These are phyloP conservation scores for Rallus crepitans DNA, from an alignment of 2,797 vertebrate species.

Conservation along the genomic window DNA sequence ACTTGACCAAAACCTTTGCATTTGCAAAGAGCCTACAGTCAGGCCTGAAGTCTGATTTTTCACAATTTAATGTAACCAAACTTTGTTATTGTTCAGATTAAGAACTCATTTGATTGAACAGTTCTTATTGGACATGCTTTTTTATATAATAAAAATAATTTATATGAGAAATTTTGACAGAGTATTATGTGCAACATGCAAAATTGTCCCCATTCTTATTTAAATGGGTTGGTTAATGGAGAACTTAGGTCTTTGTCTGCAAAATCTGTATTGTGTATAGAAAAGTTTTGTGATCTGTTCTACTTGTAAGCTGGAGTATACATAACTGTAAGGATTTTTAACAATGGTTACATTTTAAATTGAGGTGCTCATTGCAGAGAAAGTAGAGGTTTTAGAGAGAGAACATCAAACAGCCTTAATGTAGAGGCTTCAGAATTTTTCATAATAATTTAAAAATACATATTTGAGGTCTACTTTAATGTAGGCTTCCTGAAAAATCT, in stretches of 20 bases:
- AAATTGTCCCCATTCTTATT: not conserved
- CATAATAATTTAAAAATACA: not conserved
- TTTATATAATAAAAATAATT: not conserved
- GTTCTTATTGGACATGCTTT: not conserved
- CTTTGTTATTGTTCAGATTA: not conserved
- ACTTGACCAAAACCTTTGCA: not conserved
- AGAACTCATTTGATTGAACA: not conserved
- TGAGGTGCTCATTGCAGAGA: not conserved
- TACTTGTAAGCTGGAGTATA: not conserved
- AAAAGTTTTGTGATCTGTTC: not conserved
- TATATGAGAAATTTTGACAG: not conserved
- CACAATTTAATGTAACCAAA: not conserved
- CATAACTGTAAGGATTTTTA: not conserved
- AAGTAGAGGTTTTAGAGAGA: not conserved
- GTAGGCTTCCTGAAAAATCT: not conserved
- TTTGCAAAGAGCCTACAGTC: not conserved
- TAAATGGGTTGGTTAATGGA: not conserved
- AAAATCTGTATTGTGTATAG: not conserved
- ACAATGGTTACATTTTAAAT: constrained; percentile 1
- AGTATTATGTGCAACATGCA: not conserved
- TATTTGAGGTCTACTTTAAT: not conserved
- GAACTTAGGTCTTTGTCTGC: not conserved
- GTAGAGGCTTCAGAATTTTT: not conserved
- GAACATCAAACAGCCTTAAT: not conserved
- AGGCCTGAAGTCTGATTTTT: not conserved